Conservation (phyloP, 2,113 vertebrate species). For the Ptyas mucosa region DNA sequence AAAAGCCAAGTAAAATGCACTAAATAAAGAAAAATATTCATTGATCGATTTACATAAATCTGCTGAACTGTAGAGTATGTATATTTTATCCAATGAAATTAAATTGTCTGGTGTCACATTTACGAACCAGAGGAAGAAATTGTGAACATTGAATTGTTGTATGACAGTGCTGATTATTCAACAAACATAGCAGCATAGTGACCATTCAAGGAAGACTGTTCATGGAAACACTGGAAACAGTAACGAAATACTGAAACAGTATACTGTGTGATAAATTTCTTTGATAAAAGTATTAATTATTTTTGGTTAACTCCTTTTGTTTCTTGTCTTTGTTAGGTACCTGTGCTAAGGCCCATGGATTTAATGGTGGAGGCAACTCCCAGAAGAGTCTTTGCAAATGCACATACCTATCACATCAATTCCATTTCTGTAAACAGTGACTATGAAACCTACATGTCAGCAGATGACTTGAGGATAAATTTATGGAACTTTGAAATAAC, state of each 20-base stretch:
- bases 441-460: constrained; percentile 96
- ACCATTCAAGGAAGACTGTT: neutral
- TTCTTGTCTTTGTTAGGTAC: constrained; percentile 74
- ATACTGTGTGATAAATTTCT: neutral
- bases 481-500: constrained; percentile 97
- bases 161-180: neutral
- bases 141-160: neutral
- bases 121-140: neutral
- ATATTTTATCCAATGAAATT: neutral
- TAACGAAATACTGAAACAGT: neutral
- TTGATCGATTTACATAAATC: neutral
- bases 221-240: neutral
- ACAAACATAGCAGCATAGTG: neutral
- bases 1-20: neutral
- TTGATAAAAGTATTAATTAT: neutral
- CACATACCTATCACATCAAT: constrained; percentile 97
- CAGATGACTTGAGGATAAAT: constrained; percentile 93
- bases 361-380: constrained; percentile 96
- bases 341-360: constrained; percentile 93
- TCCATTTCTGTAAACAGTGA: constrained; percentile 97
- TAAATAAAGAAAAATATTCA: neutral
- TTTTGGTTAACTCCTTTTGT: neutral
- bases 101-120: neutral
- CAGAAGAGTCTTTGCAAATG: constrained; percentile 88
- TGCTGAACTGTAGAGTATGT: neutral